These are phyloP conservation scores for Anguilla anguilla DNA, from an alignment of 2,797 vertebrate species.

Conservation along the genomic window DNA sequence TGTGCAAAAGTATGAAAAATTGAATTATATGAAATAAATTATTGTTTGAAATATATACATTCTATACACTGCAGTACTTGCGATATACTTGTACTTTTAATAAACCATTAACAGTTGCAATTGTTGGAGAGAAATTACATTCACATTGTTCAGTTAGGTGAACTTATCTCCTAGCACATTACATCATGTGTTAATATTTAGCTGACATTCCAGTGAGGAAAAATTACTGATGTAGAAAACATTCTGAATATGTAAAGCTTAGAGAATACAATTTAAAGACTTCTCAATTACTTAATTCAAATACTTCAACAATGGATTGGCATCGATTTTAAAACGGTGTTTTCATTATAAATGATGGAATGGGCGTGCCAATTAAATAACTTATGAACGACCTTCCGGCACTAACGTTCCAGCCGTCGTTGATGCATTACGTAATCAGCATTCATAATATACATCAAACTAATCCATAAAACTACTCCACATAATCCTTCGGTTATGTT, in stretches of 20 bases:
- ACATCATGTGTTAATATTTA: background rate
- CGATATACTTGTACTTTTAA: background rate
- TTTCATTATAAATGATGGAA: slow-evolving; percentile 4
- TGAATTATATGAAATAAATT: no score
- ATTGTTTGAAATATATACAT: background rate
- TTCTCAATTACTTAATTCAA: background rate
- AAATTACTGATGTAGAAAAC: background rate
- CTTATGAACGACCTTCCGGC: background rate
- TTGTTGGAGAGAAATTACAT: background rate
- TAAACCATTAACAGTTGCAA: background rate
- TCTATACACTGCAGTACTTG: background rate
- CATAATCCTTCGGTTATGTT: background rate
- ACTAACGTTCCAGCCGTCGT: background rate
- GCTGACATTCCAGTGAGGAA: background rate
- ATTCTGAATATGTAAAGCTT: background rate
- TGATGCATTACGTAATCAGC: background rate
- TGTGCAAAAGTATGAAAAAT: no score
- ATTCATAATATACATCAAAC: background rate
- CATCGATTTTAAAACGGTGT: background rate
- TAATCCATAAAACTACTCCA: background rate
- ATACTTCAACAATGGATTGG: background rate
- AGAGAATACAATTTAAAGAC: background rate
- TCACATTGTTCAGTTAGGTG: background rate
- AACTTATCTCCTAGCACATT: no score
- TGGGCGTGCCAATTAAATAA: background rate